phyloP scores from a whole-genome alignment of 2,113 vertebrate genomes.

The Mystacornis crossleyi region DNA sequence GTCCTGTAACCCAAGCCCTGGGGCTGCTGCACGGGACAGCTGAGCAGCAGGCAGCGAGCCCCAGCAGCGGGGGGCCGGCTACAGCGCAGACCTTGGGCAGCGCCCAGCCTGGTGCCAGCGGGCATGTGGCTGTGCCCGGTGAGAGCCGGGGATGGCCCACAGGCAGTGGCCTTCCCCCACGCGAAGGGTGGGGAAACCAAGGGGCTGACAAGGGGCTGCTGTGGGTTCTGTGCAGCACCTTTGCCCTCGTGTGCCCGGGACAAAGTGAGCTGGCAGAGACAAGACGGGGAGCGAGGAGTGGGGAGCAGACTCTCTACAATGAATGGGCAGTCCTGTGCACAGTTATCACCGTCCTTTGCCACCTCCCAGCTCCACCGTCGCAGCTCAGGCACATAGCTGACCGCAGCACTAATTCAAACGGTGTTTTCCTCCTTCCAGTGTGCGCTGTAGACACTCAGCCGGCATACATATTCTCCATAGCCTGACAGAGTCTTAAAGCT shows the following conservation, averaged over 20 bases:
- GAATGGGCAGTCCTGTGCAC: not conserved
- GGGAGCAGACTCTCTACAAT: fast-evolving
- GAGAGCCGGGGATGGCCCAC: not conserved
- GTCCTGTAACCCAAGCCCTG: slow-evolving; percentile 88
- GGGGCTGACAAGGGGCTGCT: not conserved
- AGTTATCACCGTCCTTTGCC: not conserved
- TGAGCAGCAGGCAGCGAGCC: slow-evolving; percentile 79
- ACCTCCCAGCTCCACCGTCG: not conserved
- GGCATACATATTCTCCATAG: fast-evolving
- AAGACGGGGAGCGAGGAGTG: not conserved
- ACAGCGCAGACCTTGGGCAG: not conserved
- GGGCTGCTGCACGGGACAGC: slow-evolving; percentile 81
- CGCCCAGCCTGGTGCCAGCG: not conserved
- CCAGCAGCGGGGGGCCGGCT: slow-evolving; percentile 60
- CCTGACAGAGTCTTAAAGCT: not conserved
- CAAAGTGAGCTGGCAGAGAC: fast-evolving
- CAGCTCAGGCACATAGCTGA: not conserved
- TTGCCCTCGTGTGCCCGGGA: fast-evolving
- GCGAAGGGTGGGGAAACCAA: not conserved
- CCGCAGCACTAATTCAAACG: not conserved
- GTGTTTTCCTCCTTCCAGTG: not conserved
- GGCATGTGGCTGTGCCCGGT: not conserved
- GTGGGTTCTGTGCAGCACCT: not conserved
- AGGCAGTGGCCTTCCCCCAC: not conserved
- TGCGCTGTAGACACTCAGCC: fast-evolving